Evolutionary conservation across 2,113 vertebrate genomes (phyloP).

Genomic region (Amphiprion percula): DNA sequence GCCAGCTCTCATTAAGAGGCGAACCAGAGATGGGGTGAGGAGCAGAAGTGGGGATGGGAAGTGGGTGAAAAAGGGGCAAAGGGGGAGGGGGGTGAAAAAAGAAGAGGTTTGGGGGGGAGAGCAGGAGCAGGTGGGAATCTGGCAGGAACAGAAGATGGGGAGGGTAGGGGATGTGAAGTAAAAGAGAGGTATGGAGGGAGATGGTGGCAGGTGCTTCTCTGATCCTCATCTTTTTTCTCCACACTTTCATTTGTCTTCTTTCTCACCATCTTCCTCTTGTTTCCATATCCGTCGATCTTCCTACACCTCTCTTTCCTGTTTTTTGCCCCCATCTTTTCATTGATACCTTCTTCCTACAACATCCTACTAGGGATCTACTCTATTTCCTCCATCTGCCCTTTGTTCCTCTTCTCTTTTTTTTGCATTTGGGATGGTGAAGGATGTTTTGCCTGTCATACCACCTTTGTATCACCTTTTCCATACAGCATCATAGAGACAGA

Average conservation of each 20-base stretch:
- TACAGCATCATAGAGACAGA: conserved; percentile 46
- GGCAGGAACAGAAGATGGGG: conserved; percentile 76
- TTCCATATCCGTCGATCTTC: conserved; percentile 31
- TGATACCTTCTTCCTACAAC: conserved; percentile 36
- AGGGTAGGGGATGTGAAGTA: conserved; percentile 33
- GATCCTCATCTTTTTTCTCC: conserved; percentile 31
- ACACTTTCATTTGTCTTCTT: conserved; percentile 44
- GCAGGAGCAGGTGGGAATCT: conserved; percentile 86
- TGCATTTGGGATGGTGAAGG: conserved; percentile 85
- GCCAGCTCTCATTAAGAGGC: conserved; percentile 88
- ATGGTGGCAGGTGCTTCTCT: conserved; percentile 51
- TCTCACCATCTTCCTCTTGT: conserved; percentile 41
- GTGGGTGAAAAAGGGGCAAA: conserved; percentile 66
- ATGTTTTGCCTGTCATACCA: conserved; percentile 91
- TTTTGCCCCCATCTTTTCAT: conserved; percentile 51
- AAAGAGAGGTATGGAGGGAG: conserved; percentile 48
- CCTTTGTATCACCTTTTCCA: conserved; percentile 89
- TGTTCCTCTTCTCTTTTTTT: conserved; percentile 68
- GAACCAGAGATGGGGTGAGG: conserved; percentile 63
- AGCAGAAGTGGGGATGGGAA: conserved; percentile 54
- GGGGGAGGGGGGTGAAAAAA: conserved; percentile 23
- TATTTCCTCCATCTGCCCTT: conserved; percentile 57
- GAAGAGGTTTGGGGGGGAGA: conserved; percentile 25
- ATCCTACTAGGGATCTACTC: conserved; percentile 49
- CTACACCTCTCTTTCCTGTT: conserved; percentile 24